Evolutionary conservation across 2,797 vertebrate genomes (phyloP).

Genomic region (Sphenopsis melanotis): DNA sequence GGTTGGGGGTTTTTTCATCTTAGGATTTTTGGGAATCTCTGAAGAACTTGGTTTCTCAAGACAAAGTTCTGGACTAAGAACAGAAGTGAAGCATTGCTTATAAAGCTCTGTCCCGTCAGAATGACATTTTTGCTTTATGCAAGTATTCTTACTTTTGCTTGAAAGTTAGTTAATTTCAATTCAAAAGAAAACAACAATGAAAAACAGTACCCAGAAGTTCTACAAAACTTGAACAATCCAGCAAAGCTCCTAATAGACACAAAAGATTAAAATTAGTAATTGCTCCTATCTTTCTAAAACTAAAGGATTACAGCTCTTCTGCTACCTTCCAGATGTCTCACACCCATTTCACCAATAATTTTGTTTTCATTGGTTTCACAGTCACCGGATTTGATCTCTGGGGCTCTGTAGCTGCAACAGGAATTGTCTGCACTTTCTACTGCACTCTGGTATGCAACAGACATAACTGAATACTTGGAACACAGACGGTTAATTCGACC

Average conservation of each 20-base stretch:
- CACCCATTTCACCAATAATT: background rate
- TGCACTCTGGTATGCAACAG: slow-evolving; percentile 81
- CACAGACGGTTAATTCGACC: background rate
- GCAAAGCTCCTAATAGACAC: background rate
- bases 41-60: background rate
- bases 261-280: background rate
- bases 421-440: slow-evolving; percentile 84
- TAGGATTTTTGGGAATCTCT: background rate
- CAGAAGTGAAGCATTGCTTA: background rate
- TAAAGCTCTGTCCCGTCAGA: background rate
- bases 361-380: slow-evolving; percentile 50
- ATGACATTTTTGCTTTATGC: background rate
- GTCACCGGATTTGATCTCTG: slow-evolving; percentile 84
- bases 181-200: background rate
- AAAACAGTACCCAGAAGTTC: background rate
- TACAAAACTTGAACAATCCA: background rate
- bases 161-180: background rate
- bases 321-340: background rate
- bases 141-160: background rate
- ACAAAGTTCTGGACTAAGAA: background rate
- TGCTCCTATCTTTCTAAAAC: background rate
- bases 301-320: background rate
- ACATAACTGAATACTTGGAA: background rate
- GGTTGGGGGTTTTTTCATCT: rapidly evolving
- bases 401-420: slow-evolving; percentile 84